phyloP scores from a whole-genome alignment of 2,113 vertebrate species.

The Ictalurus furcatus region DNA sequence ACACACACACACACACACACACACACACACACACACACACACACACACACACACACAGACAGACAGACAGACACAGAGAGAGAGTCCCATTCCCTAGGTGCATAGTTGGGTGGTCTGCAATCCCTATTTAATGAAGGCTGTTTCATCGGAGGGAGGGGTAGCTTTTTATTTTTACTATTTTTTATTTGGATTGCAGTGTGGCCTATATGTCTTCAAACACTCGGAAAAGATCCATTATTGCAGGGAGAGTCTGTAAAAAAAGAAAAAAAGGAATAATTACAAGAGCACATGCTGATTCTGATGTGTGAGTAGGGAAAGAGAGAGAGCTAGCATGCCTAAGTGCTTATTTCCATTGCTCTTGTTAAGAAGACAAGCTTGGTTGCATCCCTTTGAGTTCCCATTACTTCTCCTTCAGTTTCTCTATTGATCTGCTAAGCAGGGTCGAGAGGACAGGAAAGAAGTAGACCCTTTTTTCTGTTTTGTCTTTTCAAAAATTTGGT shows the following conservation, averaged over 20 bases:
- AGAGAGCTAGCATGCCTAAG: slow-evolving; percentile 35
- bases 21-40: slow-evolving; percentile 3
- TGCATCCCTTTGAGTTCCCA: slow-evolving; percentile 31
- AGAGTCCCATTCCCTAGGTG: slow-evolving; percentile 34
- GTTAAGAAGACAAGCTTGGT: slow-evolving; percentile 31
- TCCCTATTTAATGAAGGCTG: slow-evolving; percentile 62
- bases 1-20: not conserved
- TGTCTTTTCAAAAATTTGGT: not conserved
- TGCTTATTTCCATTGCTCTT: slow-evolving; percentile 47
- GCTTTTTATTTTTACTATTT: slow-evolving; percentile 37
- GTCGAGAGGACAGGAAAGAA: slow-evolving; percentile 18
- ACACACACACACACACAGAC: not conserved
- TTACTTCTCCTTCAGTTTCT: slow-evolving; percentile 39
- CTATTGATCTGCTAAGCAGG: slow-evolving; percentile 47
- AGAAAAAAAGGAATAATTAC: slow-evolving; percentile 51
- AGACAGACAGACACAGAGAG: no score
- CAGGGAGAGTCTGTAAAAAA: slow-evolving; percentile 49
- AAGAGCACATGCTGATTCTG: slow-evolving; percentile 25
- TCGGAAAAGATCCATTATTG: slow-evolving; percentile 49
- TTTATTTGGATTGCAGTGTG: slow-evolving; percentile 41
- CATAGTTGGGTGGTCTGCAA: slow-evolving; percentile 57
- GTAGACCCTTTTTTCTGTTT: not conserved
- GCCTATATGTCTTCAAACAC: slow-evolving; percentile 48
- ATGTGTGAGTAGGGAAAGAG: slow-evolving; percentile 26
- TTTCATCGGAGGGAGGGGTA: slow-evolving; percentile 21